Conservation (phyloP, 2,888 invertebrate genomes). For the Cenopis cana region DNA sequence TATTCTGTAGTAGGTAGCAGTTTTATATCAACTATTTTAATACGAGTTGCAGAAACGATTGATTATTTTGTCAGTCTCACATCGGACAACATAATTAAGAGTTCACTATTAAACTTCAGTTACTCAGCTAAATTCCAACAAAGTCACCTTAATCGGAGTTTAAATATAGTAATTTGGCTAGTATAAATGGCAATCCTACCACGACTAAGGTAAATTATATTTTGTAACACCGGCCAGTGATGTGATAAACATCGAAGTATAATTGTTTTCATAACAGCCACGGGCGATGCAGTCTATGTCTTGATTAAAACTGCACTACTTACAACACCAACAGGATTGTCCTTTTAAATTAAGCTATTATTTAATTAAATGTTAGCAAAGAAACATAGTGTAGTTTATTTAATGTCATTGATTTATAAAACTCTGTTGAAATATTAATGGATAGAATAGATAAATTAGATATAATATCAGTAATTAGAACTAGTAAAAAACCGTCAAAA, state of each 20-base stretch:
- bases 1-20: neutral
- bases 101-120: conserved; percentile 20
- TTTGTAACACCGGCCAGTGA: conserved; percentile 53
- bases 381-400: neutral
- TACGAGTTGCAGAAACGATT: conserved; percentile 8
- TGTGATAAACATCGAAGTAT: conserved; percentile 57
- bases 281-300: conserved; percentile 48
- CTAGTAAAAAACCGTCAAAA: too few species aligned
- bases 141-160: conserved; percentile 37
- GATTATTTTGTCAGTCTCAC: conserved; percentile 21
- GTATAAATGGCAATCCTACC: conserved; percentile 22
- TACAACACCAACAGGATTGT: conserved; percentile 22
- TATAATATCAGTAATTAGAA: too few species aligned
- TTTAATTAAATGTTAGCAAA: conserved; percentile 8
- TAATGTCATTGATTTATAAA: neutral
- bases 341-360: conserved; percentile 27
- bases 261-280: conserved; percentile 60
- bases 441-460: too few species aligned
- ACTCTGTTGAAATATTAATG: neutral
- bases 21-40: conserved; percentile 5
- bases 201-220: conserved; percentile 43
- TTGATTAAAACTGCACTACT: conserved; percentile 37
- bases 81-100: conserved; percentile 30
- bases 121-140: conserved; percentile 21
- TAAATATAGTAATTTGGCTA: conserved; percentile 22